phyloP scores from a whole-genome alignment of 2,888 invertebrate genomes.

The Nezara viridula region DNA sequence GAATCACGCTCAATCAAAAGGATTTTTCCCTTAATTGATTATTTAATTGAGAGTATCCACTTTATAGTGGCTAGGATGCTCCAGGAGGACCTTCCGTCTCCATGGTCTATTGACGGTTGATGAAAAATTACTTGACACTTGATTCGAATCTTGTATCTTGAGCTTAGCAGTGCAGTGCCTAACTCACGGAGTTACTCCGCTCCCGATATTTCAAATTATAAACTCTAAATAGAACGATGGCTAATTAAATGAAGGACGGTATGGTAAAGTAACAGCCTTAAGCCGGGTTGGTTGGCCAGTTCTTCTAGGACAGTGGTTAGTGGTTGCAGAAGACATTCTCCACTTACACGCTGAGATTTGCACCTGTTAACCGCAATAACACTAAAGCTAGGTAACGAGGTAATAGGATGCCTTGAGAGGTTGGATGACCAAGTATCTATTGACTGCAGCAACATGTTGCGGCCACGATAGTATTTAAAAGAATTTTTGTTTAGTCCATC shows the following conservation, averaged over 20 bases:
- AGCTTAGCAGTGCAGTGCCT: too few species aligned
- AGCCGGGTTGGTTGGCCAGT: background rate
- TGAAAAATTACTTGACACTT: too few species aligned
- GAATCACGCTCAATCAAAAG: too few species aligned
- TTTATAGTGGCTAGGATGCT: too few species aligned
- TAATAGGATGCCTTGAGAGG: background rate
- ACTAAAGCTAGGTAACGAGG: background rate
- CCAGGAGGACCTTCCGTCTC: too few species aligned
- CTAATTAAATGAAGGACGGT: background rate
- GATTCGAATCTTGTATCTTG: too few species aligned
- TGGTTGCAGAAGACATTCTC: background rate
- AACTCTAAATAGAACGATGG: background rate
- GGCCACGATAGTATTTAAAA: background rate
- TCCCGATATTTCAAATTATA: too few species aligned
- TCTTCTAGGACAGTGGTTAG: background rate
- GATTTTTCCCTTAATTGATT: too few species aligned
- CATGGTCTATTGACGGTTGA: too few species aligned
- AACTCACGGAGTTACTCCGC: too few species aligned
- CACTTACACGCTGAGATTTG: background rate
- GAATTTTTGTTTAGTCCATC: too few species aligned
- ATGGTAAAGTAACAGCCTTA: background rate
- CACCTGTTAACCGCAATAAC: background rate
- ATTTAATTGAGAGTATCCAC: too few species aligned
- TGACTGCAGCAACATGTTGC: background rate
- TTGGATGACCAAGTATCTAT: background rate